Evolutionary conservation across 2,888 invertebrate genomes (phyloP).

Genomic region (Anoplius nigerrimus): DNA sequence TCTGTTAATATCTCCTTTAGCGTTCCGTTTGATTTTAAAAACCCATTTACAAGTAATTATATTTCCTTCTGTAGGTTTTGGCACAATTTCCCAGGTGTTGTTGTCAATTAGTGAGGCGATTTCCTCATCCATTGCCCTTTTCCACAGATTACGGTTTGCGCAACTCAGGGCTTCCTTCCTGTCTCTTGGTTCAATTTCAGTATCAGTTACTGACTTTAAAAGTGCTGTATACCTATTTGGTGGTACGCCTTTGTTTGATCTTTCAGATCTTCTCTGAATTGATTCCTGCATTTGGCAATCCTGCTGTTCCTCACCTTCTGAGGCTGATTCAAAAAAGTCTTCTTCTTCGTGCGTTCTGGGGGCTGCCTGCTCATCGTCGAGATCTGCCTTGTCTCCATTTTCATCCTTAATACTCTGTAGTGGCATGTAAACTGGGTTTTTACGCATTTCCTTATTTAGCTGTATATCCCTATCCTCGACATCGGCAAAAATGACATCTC

Average conservation of each 20-base stretch:
- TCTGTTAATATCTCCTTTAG: neutral
- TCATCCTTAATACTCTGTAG: too few relatives aligned
- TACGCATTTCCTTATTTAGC: too few relatives aligned
- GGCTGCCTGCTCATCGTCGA: too few relatives aligned
- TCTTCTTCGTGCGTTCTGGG: too few relatives aligned
- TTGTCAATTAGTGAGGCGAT: neutral
- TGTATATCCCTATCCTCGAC: too few relatives aligned
- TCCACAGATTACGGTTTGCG: neutral
- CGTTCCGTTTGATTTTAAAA: neutral
- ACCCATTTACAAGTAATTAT: slow-evolving; percentile 1
- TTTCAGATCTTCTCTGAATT: neutral
- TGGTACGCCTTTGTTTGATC: slow-evolving; percentile 9
- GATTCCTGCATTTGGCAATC: neutral
- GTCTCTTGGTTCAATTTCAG: neutral
- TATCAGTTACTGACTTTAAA: too few relatives aligned
- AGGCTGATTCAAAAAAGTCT: too few relatives aligned
- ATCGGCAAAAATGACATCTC: slow-evolving; percentile 15
- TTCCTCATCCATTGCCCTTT: slow-evolving; percentile 9
- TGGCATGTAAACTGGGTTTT: too few relatives aligned
- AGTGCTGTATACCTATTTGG: neutral
- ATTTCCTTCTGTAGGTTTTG: neutral
- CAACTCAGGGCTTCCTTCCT: neutral
- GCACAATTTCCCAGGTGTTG: slow-evolving; percentile 5
- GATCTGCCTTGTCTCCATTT: too few relatives aligned
- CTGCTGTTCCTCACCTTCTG: too few relatives aligned